Conservation (phyloP, 2,888 invertebrate genomes). For the Pogonocherus hispidulus region DNA sequence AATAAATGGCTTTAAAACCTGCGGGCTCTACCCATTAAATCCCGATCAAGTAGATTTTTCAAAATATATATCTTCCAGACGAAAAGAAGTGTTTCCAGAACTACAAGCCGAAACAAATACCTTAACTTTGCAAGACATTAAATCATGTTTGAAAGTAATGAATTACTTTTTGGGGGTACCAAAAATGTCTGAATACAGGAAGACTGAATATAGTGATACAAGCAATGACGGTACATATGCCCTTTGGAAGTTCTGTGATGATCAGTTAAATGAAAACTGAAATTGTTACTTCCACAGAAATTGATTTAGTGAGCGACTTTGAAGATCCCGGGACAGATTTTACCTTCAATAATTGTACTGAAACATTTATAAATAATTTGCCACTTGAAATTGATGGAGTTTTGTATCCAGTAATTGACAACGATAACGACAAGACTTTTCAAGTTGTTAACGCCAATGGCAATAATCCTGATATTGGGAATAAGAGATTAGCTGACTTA, state of each 20-base stretch:
- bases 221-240: constrained; percentile 13
- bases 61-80: neutral
- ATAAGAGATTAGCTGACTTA: neutral
- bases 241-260: neutral
- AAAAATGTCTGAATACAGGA: constrained; percentile 1
- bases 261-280: neutral
- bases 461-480: neutral
- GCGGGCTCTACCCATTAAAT: neutral
- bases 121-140: neutral
- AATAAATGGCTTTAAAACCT: constrained; percentile 3
- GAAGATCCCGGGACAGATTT: neutral
- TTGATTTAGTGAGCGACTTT: neutral
- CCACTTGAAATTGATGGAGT: constrained; percentile 1
- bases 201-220: neutral
- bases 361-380: neutral
- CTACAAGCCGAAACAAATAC: neutral
- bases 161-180: neutral
- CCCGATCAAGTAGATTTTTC: neutral
- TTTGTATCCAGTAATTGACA: neutral
- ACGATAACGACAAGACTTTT: neutral
- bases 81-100: neutral
- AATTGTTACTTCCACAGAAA: constrained; percentile 6
- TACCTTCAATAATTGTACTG: neutral
- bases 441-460: neutral
- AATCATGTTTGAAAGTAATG: constrained; percentile 5